Evolutionary conservation across 2,113 vertebrate species (phyloP).

Genomic region (Seriola rivoliana): DNA sequence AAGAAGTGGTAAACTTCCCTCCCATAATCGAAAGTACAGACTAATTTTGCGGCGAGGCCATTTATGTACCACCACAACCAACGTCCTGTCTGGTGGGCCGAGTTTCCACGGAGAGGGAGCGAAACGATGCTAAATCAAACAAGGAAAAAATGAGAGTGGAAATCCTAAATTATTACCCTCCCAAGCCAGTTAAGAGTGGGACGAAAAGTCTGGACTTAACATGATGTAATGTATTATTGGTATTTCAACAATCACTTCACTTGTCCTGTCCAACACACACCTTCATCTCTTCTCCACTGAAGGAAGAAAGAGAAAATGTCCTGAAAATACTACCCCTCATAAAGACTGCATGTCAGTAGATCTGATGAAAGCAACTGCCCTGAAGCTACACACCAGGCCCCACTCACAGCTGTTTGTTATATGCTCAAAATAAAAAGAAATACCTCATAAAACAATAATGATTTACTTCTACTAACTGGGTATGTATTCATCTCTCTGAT

Average conservation of each 20-base stretch:
- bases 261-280: constrained; percentile 26
- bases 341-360: constrained; percentile 44
- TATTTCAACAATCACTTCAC: constrained; percentile 20
- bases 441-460: background rate
- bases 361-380: constrained; percentile 6
- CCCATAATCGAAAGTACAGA: constrained; percentile 34
- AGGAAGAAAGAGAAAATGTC: constrained; percentile 15
- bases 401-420: background rate
- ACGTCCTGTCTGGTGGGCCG: constrained; percentile 22
- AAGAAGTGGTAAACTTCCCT: constrained; percentile 1
- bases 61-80: constrained; percentile 25
- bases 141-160: constrained; percentile 36
- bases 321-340: constrained; percentile 38
- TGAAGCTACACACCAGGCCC: constrained; percentile 10
- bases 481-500: background rate
- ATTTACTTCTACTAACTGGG: background rate
- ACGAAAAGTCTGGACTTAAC: constrained; percentile 43
- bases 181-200: constrained; percentile 20
- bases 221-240: constrained; percentile 39
- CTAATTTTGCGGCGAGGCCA: constrained; percentile 28
- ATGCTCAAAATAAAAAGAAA: background rate
- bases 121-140: constrained; percentile 26
- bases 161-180: constrained; percentile 53
- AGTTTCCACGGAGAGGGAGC: background rate
- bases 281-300: background rate